Conservation (phyloP, 2,113 vertebrate genomes). For the chimpanzee (Pan troglodytes) region NHGRI_mPanTro3-v2.1_pri NC_072421.2:127182001-127182500, state of each 20-base stretch:
- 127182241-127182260: not conserved
- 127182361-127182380: not conserved
- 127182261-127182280: not conserved
- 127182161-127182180: not conserved
- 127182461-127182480: not conserved
- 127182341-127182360: not conserved
- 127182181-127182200: not conserved
- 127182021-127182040: not conserved
- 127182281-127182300: not conserved
- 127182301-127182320: not conserved
- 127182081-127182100: conserved; percentile 2
- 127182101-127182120: not conserved
- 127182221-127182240: not conserved
- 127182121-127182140: not conserved
- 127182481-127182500: not conserved
- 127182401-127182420: conserved; percentile 4
- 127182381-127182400: conserved; percentile 20
- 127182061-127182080: not conserved
- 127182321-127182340: not conserved
- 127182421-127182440: not conserved
- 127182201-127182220: not conserved
- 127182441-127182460: not conserved
- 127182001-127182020: conserved; percentile 16
- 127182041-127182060: not conserved
- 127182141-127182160: not conserved